Percentiles rank a stretch among this genome's conserved stretches.
Evolutionary conservation across 2,888 invertebrate genomes (phyloP).

Genomic region (Ornithoptera priamus): DNA sequence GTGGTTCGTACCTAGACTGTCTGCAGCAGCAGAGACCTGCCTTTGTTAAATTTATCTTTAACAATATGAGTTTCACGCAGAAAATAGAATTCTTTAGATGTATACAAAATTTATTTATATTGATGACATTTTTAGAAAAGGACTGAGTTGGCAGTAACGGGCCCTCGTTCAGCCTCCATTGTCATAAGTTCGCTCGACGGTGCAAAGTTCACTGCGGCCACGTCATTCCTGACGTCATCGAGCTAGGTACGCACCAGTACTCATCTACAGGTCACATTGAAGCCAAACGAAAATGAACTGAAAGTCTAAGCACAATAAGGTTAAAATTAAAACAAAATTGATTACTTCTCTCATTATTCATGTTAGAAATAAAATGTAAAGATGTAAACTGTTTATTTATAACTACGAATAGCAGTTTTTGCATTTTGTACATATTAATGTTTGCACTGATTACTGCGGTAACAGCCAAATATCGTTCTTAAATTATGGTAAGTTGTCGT

Average conservation of each 20-base stretch:
- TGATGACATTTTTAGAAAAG: conserved; percentile 4
- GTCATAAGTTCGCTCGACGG: background rate
- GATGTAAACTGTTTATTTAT: no score
- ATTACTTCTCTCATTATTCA: background rate
- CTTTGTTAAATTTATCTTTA: no score
- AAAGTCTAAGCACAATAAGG: no score
- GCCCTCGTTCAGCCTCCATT: conserved; percentile 4
- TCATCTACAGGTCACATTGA: background rate
- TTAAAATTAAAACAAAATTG: background rate
- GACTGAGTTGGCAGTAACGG: background rate
- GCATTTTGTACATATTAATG: no score
- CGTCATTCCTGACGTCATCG: conserved; percentile 1
- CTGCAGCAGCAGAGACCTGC: no score
- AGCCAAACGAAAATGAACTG: background rate
- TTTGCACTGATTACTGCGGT: no score
- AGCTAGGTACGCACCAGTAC: background rate
- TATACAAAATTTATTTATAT: background rate
- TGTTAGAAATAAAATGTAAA: no score
- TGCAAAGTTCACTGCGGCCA: background rate
- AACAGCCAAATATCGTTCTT: no score
- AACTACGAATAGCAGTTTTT: no score
- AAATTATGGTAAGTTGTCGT: no score
- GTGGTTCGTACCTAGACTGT: no score
- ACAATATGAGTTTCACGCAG: conserved; percentile 8
- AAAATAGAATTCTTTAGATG: conserved; percentile 8